These are phyloP conservation scores for Falco rusticolus DNA, from an alignment of 2,797 vertebrate genomes.

Conservation along the genomic window DNA sequence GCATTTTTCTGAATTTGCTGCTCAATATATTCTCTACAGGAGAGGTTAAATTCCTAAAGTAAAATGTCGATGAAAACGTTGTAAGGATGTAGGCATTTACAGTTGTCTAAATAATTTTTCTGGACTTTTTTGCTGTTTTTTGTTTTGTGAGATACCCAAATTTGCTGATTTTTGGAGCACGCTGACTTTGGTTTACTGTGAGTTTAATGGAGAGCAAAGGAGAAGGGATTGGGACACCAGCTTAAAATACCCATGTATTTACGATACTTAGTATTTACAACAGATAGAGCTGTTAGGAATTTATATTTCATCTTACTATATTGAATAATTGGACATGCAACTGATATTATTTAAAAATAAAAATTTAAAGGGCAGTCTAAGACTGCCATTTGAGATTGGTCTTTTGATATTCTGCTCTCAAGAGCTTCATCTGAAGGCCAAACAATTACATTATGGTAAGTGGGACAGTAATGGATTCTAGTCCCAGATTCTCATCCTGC, in stretches of 20 bases:
- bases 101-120: not conserved
- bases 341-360: not conserved
- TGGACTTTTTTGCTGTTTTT: not conserved
- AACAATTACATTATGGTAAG: not conserved
- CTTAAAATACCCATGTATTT: not conserved
- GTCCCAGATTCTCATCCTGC: not conserved
- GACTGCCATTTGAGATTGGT: not conserved
- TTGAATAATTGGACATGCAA: not conserved
- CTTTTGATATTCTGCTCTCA: not conserved
- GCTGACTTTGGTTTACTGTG: not conserved
- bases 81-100: not conserved
- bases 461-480: not conserved
- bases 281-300: not conserved
- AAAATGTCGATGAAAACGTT: not conserved
- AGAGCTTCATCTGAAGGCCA: not conserved
- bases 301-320: not conserved
- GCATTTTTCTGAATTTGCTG: not conserved
- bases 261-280: not conserved
- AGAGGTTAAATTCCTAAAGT: not conserved
- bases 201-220: not conserved
- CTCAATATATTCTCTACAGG: not conserved
- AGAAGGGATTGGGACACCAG: not conserved
- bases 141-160: not conserved
- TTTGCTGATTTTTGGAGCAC: not conserved
- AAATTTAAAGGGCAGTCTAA: not conserved